Conservation (phyloP, 2,797 vertebrate species). For the Holocentrus rufus region DNA sequence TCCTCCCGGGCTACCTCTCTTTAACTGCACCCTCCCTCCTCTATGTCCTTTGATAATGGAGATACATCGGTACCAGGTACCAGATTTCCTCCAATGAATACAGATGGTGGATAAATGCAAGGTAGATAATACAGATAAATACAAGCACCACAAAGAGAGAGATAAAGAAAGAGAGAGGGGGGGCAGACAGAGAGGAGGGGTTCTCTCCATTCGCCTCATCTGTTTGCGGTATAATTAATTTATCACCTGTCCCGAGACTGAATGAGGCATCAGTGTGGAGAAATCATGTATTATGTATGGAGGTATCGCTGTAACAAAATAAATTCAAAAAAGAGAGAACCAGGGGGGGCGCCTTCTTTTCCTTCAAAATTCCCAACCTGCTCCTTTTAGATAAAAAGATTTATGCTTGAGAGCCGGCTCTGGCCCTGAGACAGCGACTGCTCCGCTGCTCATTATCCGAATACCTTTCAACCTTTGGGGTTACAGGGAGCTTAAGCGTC, state of each 20-base stretch:
- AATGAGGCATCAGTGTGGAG: conserved; percentile 53
- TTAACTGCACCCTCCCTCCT: neutral
- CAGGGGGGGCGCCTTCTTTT: neutral
- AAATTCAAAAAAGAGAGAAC: conserved; percentile 19
- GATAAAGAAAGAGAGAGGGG: conserved; percentile 12
- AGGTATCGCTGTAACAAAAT: conserved; percentile 54
- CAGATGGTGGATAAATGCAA: conserved; percentile 45
- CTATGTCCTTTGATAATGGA: conserved; percentile 7
- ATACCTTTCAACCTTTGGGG: conserved; percentile 63
- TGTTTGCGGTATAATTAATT: conserved; percentile 74
- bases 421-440: conserved; percentile 38
- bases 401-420: conserved; percentile 49
- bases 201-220: conserved; percentile 45
- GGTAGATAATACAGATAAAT: conserved; percentile 30
- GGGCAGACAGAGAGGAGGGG: conserved; percentile 7
- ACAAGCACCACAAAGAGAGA: conserved; percentile 16
- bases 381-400: conserved; percentile 56
- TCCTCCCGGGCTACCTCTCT: neutral
- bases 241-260: conserved; percentile 59
- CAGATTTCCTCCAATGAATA: conserved; percentile 34
- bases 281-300: conserved; percentile 74
- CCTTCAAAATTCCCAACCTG: conserved; percentile 35
- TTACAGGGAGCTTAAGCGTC: conserved; percentile 58
- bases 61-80: conserved; percentile 21
- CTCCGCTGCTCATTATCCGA: conserved; percentile 57